phyloP scores from a whole-genome alignment of 2,113 vertebrate genomes.

The Malurus elegans region DNA sequence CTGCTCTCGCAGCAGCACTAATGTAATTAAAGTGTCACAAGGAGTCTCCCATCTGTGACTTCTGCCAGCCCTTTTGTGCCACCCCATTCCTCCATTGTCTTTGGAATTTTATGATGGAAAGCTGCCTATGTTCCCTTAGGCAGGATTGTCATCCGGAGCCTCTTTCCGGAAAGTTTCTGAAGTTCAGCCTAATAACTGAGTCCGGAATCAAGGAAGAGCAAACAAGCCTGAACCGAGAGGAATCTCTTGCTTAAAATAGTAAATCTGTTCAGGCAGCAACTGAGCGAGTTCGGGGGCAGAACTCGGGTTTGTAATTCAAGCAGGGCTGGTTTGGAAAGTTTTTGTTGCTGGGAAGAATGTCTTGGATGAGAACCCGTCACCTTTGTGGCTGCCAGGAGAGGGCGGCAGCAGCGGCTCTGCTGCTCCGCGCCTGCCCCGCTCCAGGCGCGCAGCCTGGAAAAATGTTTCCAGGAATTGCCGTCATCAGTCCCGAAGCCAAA shows the following conservation, averaged over 20 bases:
- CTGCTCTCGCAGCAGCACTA: neutral
- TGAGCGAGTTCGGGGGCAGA: neutral
- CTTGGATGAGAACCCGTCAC: neutral
- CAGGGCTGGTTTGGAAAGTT: neutral
- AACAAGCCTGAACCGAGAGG: neutral
- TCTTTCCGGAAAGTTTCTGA: neutral
- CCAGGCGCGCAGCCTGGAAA: neutral
- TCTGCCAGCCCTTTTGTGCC: neutral
- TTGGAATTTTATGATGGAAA: neutral
- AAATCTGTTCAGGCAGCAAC: neutral
- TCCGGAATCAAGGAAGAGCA: neutral
- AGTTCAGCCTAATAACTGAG: neutral
- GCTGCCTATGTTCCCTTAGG: neutral
- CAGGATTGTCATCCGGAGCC: neutral
- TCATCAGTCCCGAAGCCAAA: neutral
- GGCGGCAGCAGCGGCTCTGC: neutral
- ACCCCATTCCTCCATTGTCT: neutral
- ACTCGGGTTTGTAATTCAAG: neutral
- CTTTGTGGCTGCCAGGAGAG: constrained; percentile 28
- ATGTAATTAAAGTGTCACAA: fast-evolving
- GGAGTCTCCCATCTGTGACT: neutral
- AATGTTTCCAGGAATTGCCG: neutral
- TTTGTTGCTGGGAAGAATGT: neutral
- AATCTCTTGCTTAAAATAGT: constrained; percentile 12
- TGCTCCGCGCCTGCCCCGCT: neutral